phyloP scores from a whole-genome alignment of 1,140 invertebrate genomes.

The Saccostrea echinata region DNA sequence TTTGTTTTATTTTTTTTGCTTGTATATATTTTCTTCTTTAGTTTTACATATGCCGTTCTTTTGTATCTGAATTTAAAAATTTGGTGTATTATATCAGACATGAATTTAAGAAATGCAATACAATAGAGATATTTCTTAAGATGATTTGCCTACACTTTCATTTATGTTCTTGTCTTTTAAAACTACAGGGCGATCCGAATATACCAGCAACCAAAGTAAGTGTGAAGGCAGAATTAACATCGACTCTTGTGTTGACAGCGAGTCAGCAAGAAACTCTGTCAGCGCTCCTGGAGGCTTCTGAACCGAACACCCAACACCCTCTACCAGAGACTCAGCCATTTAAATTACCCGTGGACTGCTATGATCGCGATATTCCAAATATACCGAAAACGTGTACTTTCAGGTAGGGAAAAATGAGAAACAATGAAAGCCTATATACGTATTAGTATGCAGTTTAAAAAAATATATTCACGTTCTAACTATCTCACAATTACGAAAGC shows the following conservation, averaged over 20 bases:
- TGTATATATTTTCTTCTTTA: too few relatives aligned
- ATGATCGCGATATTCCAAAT: not conserved
- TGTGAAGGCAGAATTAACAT: slow-evolving; percentile 66
- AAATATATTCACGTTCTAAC: too few relatives aligned
- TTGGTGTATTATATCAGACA: too few relatives aligned
- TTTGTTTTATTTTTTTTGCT: too few relatives aligned
- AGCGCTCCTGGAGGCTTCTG: slow-evolving; percentile 47
- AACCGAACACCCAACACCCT: slow-evolving; percentile 24
- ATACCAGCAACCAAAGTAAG: slow-evolving; percentile 73
- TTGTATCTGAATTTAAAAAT: too few relatives aligned
- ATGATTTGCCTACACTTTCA: too few relatives aligned
- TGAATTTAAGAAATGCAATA: too few relatives aligned
- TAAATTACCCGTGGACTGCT: slow-evolving; percentile 59
- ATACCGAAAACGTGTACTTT: slow-evolving; percentile 56
- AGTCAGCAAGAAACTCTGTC: slow-evolving; percentile 64
- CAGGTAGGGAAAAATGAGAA: slow-evolving; percentile 47
- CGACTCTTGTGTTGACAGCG: slow-evolving; percentile 65
- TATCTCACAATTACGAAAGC: too few relatives aligned
- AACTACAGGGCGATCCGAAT: slow-evolving; percentile 74
- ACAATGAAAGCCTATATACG: not conserved
- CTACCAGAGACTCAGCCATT: slow-evolving; percentile 62
- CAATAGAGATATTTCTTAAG: too few relatives aligned
- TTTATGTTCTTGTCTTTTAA: not conserved
- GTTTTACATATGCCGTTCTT: too few relatives aligned
- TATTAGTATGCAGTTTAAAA: too few relatives aligned